Conservation (phyloP, 2,113 vertebrate genomes). For the Reinhardtius hippoglossoides region DNA sequence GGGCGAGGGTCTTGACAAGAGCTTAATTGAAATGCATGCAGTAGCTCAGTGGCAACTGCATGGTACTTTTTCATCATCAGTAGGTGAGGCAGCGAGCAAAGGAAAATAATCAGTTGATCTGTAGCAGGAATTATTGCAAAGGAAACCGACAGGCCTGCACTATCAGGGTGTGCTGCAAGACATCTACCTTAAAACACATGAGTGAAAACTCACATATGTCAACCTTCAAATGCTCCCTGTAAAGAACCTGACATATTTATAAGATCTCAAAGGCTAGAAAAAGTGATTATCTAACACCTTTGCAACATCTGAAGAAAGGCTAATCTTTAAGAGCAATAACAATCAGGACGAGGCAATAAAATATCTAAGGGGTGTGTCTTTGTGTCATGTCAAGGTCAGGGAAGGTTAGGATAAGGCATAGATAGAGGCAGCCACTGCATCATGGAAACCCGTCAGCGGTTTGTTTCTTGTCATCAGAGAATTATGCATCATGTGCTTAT, state of each 20-base stretch:
- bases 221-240: constrained; percentile 30
- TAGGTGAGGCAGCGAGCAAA: constrained; percentile 71
- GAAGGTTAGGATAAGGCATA: constrained; percentile 26
- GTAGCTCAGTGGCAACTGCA: constrained; percentile 64
- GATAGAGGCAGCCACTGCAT: neutral
- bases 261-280: constrained; percentile 34
- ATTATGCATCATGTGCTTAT: neutral
- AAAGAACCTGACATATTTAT: constrained; percentile 8
- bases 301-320: constrained; percentile 30
- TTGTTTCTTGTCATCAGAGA: neutral
- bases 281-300: constrained; percentile 37
- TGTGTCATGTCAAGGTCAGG: constrained; percentile 40
- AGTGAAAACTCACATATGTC: constrained; percentile 40
- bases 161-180: constrained; percentile 35
- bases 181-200: constrained; percentile 37
- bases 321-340: constrained; percentile 38
- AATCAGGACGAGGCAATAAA: constrained; percentile 27
- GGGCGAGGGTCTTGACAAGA: constrained; percentile 70
- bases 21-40: constrained; percentile 81
- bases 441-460: too few species aligned
- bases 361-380: constrained; percentile 12
- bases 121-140: constrained; percentile 65
- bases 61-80: constrained; percentile 80
- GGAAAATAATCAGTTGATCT: constrained; percentile 78
- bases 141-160: constrained; percentile 50